phyloP scores from a whole-genome alignment of 2,113 vertebrate species.

The Seriola dumerili region DNA sequence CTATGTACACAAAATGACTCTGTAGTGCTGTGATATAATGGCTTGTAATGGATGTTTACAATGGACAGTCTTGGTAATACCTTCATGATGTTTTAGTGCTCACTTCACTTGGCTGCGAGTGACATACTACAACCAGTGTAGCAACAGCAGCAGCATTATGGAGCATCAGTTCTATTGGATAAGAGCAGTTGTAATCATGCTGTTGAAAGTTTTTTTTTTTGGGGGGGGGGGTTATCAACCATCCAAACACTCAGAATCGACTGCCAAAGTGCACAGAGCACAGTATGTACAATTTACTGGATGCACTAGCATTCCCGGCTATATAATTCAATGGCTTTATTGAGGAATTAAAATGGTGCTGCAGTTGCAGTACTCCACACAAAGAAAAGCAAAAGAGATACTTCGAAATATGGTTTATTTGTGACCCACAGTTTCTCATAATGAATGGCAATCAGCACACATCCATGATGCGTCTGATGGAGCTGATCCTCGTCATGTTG shows the following conservation, averaged over 20 bases:
- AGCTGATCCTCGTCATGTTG: conserved; percentile 60
- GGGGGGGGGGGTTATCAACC: too few species aligned
- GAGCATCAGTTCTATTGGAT: too few species aligned
- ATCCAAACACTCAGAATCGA: too few species aligned
- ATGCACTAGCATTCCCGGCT: too few species aligned
- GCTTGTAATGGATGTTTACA: not conserved
- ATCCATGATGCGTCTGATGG: conserved; percentile 74
- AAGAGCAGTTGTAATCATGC: too few species aligned
- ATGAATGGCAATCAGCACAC: conserved; percentile 41
- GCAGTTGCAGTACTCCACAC: not conserved
- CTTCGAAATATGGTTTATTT: conserved; percentile 59
- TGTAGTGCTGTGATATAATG: not conserved
- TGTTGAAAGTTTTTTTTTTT: too few species aligned
- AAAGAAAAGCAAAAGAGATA: conserved; percentile 7
- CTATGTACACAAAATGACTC: not conserved
- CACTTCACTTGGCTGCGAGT: not conserved
- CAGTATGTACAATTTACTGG: not conserved
- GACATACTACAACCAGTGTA: too few species aligned
- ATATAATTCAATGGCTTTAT: not conserved
- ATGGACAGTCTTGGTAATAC: not conserved
- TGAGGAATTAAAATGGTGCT: not conserved
- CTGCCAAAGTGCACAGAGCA: too few species aligned
- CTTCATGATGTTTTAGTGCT: not conserved
- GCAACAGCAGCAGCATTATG: too few species aligned
- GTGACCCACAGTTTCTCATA: conserved; percentile 8